A percentile compares a stretch with the other conserved stretches of the same genome.
These are phyloP conservation scores for human (Homo sapiens) DNA, from an alignment of 2,113 vertebrate genomes.

Conservation along the genomic window GRCh38 chr2:128595501-128596000, in stretches of 20 bases:
- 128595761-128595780: neutral
- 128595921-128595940: too few relatives aligned
- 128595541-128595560: neutral
- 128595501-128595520: neutral
- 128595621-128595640: neutral
- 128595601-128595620: neutral
- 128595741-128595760: neutral
- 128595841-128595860: neutral
- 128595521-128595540: rapidly evolving
- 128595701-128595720: neutral
- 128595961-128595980: neutral
- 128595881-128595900: neutral
- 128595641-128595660: too few relatives aligned
- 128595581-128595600: neutral
- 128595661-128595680: neutral
- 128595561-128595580: neutral
- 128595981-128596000: neutral
- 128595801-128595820: neutral
- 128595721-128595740: neutral
- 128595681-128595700: neutral
- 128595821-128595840: neutral
- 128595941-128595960: neutral
- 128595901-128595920: rapidly evolving
- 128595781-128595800: neutral
- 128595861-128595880: neutral